Evolutionary conservation across 1,140 invertebrate genomes (phyloP).

Genomic region (Trichomalopsis sarcophagae): DNA sequence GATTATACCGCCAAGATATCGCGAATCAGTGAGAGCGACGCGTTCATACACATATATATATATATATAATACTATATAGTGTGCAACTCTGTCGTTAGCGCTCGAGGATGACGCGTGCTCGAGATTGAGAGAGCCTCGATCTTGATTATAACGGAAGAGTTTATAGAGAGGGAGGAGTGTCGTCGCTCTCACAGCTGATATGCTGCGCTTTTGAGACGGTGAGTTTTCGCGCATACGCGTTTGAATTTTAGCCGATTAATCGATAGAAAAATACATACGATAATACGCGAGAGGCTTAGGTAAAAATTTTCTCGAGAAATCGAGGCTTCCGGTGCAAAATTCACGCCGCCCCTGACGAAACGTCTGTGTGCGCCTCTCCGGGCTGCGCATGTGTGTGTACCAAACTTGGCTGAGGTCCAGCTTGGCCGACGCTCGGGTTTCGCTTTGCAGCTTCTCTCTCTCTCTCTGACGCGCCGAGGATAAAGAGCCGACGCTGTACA

Average conservation of each 20-base stretch:
- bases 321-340: conserved; percentile 24
- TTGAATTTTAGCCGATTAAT: too few relatives aligned
- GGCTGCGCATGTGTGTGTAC: background rate
- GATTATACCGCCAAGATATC: too few relatives aligned
- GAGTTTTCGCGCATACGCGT: background rate
- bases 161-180: background rate
- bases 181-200: conserved; percentile 10
- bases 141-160: too few relatives aligned
- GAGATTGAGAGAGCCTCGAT: background rate
- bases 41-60: background rate
- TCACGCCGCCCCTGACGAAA: conserved; percentile 13
- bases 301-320: conserved; percentile 13
- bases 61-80: background rate
- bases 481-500: background rate
- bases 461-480: background rate
- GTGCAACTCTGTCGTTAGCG: background rate
- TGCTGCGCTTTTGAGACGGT: conserved; percentile 13
- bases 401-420: conserved; percentile 47
- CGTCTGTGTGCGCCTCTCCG: background rate
- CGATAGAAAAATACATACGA: too few relatives aligned
- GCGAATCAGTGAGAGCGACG: too few relatives aligned
- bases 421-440: conserved; percentile 42
- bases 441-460: background rate
- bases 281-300: too few relatives aligned
- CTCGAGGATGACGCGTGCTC: background rate